Evolutionary conservation across 92 coral and sea anemone species (phyloP).

Genomic region (Palythoa grandiflora): DNA sequence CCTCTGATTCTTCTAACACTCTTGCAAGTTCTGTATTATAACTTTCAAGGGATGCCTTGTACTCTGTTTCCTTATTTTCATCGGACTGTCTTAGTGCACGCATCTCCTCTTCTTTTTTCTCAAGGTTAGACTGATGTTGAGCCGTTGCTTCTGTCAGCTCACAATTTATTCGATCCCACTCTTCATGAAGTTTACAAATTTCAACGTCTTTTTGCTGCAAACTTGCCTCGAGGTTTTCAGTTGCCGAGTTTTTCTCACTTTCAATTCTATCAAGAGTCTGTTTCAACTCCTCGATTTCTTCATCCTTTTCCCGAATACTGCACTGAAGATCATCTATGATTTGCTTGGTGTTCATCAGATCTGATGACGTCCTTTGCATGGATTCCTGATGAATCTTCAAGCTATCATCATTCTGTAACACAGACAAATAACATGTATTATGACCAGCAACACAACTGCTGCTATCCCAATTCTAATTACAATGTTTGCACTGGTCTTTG

Average conservation of each 20-base stretch:
- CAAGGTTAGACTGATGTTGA: constrained; percentile 69
- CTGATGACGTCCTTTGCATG: constrained; percentile 73
- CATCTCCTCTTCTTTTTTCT: constrained; percentile 76
- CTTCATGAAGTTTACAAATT: constrained; percentile 60
- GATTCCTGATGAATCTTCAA: constrained; percentile 87
- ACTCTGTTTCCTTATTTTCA: constrained; percentile 57
- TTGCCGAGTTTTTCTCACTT: constrained; percentile 66
- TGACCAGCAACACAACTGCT: neutral
- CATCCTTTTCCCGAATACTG: constrained; percentile 16
- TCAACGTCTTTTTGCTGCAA: constrained; percentile 76
- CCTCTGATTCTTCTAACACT: constrained; percentile 57
- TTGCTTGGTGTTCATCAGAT: constrained; percentile 72
- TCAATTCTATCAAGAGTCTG: constrained; percentile 1
- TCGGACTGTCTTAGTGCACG: constrained; percentile 50
- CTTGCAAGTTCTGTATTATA: constrained; percentile 68
- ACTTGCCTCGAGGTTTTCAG: constrained; percentile 74
- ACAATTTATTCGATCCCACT: neutral
- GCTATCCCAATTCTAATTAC: no score
- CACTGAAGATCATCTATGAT: constrained; percentile 67
- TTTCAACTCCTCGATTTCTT: constrained; percentile 27
- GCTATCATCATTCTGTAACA: constrained; percentile 83
- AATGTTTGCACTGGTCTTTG: no score
- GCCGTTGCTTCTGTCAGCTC: constrained; percentile 73
- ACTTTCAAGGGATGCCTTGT: constrained; percentile 66
- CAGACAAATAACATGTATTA: neutral